Percentiles rank a stretch among this genome's conserved stretches.
Conservation (phyloP, 1,140 invertebrate species). For the Papilio glaucus region DNA sequence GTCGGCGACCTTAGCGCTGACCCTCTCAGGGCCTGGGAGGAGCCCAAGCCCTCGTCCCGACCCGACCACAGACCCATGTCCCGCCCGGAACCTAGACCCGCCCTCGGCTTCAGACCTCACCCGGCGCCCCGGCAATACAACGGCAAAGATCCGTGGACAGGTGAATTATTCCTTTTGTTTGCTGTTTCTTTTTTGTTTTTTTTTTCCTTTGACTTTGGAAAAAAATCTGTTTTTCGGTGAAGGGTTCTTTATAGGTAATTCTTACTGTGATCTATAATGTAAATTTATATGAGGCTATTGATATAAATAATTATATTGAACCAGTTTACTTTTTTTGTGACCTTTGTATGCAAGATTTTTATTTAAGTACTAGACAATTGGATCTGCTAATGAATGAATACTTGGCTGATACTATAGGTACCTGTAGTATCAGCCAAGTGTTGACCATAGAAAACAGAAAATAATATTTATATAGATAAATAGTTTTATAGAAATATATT, state of each 20-base stretch:
- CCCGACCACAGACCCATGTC: conserved; percentile 39
- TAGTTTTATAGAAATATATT: too few species aligned
- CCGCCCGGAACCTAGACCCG: conserved; percentile 39
- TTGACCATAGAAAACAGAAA: too few species aligned
- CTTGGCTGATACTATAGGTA: too few species aligned
- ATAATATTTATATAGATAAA: too few species aligned
- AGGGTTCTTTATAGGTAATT: conserved; percentile 34
- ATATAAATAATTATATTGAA: too few species aligned
- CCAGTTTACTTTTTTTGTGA: too few species aligned
- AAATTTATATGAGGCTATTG: too few species aligned
- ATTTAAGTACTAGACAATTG: too few species aligned
- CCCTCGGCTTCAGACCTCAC: conserved; percentile 61
- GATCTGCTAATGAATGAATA: too few species aligned
- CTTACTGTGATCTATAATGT: too few species aligned
- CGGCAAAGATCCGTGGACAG: conserved; percentile 81
- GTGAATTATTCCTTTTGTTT: conserved; percentile 77
- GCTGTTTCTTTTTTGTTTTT: conserved; percentile 47
- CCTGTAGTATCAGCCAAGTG: too few species aligned
- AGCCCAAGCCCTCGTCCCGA: conserved; percentile 42
- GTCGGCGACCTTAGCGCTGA: conserved; percentile 65
- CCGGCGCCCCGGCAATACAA: conserved; percentile 63
- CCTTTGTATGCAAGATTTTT: too few species aligned
- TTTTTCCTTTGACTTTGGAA: conserved; percentile 54
- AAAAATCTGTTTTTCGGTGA: conserved; percentile 50
- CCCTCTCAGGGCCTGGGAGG: conserved; percentile 65